Evolutionary conservation across 2,113 vertebrate genomes (phyloP).

Genomic region (Notiomystis cincta): DNA sequence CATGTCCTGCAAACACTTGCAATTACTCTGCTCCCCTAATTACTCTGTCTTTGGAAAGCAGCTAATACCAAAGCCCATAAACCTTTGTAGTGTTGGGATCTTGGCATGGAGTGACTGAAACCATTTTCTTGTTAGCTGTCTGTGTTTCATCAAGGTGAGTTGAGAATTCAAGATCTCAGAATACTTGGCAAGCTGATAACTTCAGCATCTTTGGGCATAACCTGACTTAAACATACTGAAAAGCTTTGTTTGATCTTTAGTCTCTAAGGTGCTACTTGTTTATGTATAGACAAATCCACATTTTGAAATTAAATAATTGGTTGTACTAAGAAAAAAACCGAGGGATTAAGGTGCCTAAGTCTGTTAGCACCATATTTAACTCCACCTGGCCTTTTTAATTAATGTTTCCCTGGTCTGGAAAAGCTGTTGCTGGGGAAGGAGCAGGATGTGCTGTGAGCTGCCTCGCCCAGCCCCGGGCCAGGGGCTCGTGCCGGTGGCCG

Average conservation of each 20-base stretch:
- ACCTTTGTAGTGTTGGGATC: background rate
- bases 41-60: background rate
- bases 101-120: background rate
- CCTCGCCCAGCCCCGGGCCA: background rate
- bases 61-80: background rate
- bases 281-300: background rate
- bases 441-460: background rate
- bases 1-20: background rate
- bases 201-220: background rate
- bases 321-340: background rate
- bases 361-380: accelerated
- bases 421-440: background rate
- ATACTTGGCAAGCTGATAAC: background rate
- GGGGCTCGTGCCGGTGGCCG: background rate
- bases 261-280: background rate
- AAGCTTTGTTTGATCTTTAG: background rate
- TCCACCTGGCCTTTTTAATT: background rate
- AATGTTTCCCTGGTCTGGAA: background rate
- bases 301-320: background rate
- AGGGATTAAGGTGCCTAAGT: background rate
- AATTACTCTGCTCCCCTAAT: background rate
- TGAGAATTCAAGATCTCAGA: background rate
- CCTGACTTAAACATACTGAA: background rate
- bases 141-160: background rate
- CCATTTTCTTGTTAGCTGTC: background rate